Percentiles rank a stretch among this genome's conserved stretches.
phyloP scores from a whole-genome alignment of 2,113 vertebrate species.

The Etia nguti region DNA sequence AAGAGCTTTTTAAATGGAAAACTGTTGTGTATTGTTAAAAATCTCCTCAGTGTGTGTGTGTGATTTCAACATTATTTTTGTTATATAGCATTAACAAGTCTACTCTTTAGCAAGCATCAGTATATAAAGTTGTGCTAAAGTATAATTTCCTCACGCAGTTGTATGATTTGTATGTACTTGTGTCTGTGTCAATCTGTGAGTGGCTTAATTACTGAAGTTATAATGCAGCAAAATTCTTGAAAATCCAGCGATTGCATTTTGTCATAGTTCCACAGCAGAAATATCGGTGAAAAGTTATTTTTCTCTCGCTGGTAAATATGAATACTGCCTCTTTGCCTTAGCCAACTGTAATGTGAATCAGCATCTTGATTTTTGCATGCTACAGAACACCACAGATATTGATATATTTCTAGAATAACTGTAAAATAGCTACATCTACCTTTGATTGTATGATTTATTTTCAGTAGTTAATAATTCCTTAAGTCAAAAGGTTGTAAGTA shows the following conservation, averaged over 20 bases:
- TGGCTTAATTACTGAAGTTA: background rate
- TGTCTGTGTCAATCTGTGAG: background rate
- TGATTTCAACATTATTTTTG: background rate
- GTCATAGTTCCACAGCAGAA: background rate
- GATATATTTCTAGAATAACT: conserved; percentile 34
- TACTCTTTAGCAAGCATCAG: background rate
- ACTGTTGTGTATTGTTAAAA: background rate
- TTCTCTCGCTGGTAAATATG: conserved; percentile 53
- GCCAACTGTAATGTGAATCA: conserved; percentile 63
- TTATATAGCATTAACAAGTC: background rate
- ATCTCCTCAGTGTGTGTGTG: background rate
- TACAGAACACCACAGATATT: conserved; percentile 59
- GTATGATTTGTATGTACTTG: background rate
- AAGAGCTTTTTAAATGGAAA: background rate
- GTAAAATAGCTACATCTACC: conserved; percentile 34
- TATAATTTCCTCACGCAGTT: background rate
- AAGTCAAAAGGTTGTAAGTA: conserved; percentile 56
- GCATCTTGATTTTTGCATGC: conserved; percentile 73
- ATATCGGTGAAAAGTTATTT: background rate
- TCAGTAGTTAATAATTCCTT: conserved; percentile 16
- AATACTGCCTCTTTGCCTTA: conserved; percentile 76
- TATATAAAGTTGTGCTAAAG: background rate
- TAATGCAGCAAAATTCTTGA: background rate
- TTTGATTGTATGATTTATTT: conserved; percentile 40
- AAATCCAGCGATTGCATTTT: background rate